Conservation (phyloP, 2,888 invertebrate genomes). For the Andricus quercusramuli region DNA sequence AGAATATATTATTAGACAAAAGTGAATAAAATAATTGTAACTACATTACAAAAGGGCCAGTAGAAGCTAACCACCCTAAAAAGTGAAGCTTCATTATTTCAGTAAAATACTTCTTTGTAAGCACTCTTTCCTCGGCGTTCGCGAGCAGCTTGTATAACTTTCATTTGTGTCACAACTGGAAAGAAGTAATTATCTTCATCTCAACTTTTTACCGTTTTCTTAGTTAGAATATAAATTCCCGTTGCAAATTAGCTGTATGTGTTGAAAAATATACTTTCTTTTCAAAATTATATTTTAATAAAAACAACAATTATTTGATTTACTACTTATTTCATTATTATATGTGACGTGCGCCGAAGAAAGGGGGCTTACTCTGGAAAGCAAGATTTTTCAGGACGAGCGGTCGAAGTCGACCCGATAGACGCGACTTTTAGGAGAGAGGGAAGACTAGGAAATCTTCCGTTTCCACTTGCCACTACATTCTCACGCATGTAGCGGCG, state of each 20-base stretch:
- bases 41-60: background rate
- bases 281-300: background rate
- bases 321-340: no score
- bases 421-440: no score
- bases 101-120: conserved; percentile 24
- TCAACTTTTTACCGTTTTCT: conserved; percentile 12
- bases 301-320: no score
- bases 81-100: conserved; percentile 12
- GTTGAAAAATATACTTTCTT: conserved; percentile 4
- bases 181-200: conserved; percentile 38
- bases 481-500: no score
- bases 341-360: no score
- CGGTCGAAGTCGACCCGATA: no score
- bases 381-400: no score
- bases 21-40: conserved; percentile 8
- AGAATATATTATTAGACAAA: background rate
- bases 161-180: conserved; percentile 32
- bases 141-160: conserved; percentile 22
- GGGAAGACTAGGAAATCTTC: no score
- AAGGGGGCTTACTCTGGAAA: no score
- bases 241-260: conserved; percentile 1
- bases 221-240: conserved; percentile 1
- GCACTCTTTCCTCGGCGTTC: conserved; percentile 9
- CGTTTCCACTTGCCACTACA: no score
- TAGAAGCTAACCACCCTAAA: conserved; percentile 29